Evolutionary conservation across 2,888 invertebrate genomes (phyloP).

Genomic region (Ceraclea dissimilis): DNA sequence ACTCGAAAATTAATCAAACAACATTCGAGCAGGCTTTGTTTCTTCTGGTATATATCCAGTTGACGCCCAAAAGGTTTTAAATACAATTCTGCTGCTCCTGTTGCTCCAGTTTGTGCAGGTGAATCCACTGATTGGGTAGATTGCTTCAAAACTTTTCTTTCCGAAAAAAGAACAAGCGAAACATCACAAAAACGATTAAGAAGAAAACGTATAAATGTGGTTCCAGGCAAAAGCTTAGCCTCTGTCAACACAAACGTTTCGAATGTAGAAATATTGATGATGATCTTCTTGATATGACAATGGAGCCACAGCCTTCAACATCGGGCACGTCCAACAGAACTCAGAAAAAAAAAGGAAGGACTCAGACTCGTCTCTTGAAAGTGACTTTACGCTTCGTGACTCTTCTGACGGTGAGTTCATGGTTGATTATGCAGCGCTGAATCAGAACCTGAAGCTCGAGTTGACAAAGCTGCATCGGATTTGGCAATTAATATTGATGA

Average conservation of each 20-base stretch:
- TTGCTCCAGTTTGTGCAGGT: neutral
- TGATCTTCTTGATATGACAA: slow-evolving; percentile 1
- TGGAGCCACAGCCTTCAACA: slow-evolving; percentile 1
- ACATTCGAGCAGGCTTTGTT: slow-evolving; percentile 2
- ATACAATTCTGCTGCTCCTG: too few relatives aligned
- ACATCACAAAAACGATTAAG: neutral
- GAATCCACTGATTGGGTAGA: neutral
- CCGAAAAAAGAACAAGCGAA: neutral
- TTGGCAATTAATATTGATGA: neutral
- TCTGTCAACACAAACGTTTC: neutral
- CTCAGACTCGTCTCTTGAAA: slow-evolving; percentile 1
- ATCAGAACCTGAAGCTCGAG: neutral
- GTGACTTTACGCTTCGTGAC: slow-evolving; percentile 1
- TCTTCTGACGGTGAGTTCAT: neutral
- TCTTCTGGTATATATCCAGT: slow-evolving; percentile 1
- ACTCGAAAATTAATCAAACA: neutral
- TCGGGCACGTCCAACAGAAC: slow-evolving; percentile 1
- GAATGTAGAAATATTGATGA: neutral
- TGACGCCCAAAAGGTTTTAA: slow-evolving; percentile 1
- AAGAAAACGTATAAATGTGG: neutral
- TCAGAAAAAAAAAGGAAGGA: neutral
- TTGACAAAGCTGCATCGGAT: neutral
- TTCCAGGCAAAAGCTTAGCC: neutral
- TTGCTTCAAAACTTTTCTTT: neutral
- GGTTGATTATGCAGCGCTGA: slow-evolving; percentile 1